A percentile compares a stretch with the other conserved stretches of the same genome.
These are phyloP conservation scores for Strix occidentalis DNA, from an alignment of 2,797 vertebrate genomes.

Conservation along the genomic window DNA sequence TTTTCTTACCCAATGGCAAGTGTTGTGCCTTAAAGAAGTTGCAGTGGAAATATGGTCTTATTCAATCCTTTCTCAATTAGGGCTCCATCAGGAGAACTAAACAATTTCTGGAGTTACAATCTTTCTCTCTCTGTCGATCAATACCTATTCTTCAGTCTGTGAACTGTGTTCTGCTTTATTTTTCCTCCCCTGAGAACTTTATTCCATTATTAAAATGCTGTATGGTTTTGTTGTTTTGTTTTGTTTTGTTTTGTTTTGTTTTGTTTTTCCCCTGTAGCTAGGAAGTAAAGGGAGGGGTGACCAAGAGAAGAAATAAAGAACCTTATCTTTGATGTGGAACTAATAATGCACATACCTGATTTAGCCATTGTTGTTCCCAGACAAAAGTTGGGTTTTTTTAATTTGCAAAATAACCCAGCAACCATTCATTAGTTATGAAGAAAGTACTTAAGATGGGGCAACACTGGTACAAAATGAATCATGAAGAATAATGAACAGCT, in stretches of 20 bases:
- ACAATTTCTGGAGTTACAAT: background rate
- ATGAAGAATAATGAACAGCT: background rate
- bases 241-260: background rate
- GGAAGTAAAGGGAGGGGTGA: background rate
- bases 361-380: background rate
- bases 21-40: background rate
- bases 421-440: background rate
- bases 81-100: background rate
- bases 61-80: background rate
- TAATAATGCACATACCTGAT: background rate
- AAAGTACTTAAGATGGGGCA: background rate
- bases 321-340: background rate
- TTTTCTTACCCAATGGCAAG: background rate
- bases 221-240: background rate
- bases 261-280: background rate
- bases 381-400: background rate
- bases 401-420: background rate
- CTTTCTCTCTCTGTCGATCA: background rate
- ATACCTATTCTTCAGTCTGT: background rate
- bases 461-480: background rate
- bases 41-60: background rate
- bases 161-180: background rate
- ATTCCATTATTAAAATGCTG: background rate
- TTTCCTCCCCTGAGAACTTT: background rate
- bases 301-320: background rate